Percentiles rank a stretch among this genome's conserved stretches.
phyloP scores from a whole-genome alignment of 1,140 invertebrate species.

The Orchestia grillus region DNA sequence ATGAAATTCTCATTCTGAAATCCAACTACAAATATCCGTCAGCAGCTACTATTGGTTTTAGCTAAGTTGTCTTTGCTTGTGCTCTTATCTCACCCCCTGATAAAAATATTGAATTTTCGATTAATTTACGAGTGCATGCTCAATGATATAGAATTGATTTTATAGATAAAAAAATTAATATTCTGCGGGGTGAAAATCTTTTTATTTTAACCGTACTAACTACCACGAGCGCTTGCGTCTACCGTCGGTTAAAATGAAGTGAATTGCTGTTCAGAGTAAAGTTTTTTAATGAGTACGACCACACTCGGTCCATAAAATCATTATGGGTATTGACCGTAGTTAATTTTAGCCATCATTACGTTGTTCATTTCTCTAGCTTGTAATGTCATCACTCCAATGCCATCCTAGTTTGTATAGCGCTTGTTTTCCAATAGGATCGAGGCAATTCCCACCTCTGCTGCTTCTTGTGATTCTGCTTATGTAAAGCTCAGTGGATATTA shows the following conservation, averaged over 20 bases:
- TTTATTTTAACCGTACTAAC: neutral
- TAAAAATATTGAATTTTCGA: neutral
- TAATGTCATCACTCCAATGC: neutral
- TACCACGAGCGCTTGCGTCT: neutral
- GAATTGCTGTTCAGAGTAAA: neutral
- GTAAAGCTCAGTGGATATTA: neutral
- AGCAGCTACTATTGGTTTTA: neutral
- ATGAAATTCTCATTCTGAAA: neutral
- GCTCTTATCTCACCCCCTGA: neutral
- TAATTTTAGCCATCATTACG: neutral
- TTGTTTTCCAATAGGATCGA: neutral
- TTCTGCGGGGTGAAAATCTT: neutral
- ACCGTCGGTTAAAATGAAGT: neutral
- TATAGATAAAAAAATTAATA: neutral
- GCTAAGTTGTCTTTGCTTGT: too few species aligned
- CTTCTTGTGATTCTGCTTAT: neutral
- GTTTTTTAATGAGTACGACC: neutral
- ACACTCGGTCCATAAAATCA: neutral
- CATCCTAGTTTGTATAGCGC: neutral
- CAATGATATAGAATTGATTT: neutral
- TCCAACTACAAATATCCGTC: neutral
- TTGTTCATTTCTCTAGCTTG: neutral
- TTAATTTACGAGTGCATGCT: neutral
- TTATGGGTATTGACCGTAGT: neutral
- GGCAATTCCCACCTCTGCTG: neutral